Percentiles rank a stretch among this genome's conserved stretches.
These are phyloP conservation scores for Drosophila navojoa DNA, from an alignment of 1,140 invertebrate genomes.

Conservation along the genomic window DNA sequence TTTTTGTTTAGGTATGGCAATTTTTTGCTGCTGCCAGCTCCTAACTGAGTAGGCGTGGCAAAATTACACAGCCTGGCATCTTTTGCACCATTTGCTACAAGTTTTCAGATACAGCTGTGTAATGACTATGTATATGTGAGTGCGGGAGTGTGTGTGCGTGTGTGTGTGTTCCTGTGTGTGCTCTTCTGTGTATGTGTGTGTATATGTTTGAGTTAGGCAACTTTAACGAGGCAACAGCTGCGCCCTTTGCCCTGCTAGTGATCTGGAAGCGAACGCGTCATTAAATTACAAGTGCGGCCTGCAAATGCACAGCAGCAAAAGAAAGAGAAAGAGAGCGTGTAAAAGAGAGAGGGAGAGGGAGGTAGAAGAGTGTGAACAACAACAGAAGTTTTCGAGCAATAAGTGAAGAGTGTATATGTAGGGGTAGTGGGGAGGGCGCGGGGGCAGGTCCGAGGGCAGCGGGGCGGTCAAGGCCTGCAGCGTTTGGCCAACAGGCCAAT, in stretches of 20 bases:
- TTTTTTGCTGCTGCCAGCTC: not conserved
- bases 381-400: conserved; percentile 27
- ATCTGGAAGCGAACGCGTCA: conserved; percentile 57
- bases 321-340: not conserved
- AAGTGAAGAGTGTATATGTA: not conserved
- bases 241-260: conserved; percentile 33
- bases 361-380: not conserved
- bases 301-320: conserved; percentile 45
- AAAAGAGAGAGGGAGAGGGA: not conserved
- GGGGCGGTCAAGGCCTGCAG: conserved; percentile 60
- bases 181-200: conserved; percentile 7
- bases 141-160: not conserved
- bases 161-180: not conserved
- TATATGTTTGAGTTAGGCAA: conserved; percentile 47
- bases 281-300: conserved; percentile 75
- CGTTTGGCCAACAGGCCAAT: conserved; percentile 63
- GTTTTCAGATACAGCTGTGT: conserved; percentile 24
- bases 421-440: too few species aligned
- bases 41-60: conserved; percentile 15
- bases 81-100: conserved; percentile 15
- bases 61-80: conserved; percentile 17
- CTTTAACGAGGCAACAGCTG: conserved; percentile 61
- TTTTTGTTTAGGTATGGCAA: not conserved
- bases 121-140: conserved; percentile 5
- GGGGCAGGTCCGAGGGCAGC: not conserved